Evolutionary conservation across 2,888 invertebrate species (phyloP), one percentile per base, ranked within the genome.

Genomic region (Phyllotreta cruciferae): DNA sequence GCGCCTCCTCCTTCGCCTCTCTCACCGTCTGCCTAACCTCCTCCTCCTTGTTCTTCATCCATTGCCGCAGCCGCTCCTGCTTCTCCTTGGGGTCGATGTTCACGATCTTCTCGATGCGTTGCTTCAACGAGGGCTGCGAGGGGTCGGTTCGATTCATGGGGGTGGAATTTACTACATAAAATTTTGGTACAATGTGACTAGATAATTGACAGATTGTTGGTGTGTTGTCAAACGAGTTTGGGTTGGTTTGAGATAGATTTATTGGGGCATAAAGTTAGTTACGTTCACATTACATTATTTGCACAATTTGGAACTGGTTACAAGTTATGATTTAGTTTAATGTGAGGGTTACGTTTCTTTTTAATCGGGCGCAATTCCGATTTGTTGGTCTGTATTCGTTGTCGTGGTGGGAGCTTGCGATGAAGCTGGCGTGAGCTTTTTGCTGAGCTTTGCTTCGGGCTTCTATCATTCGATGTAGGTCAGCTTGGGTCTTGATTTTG

Each of bases 61-160:
- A 52, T 37, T 52, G 37, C 13, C 13, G 36, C 3, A 52, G 36
- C n/a, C 52, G 5, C 38, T 52, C 37, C 13, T 52, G 36, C 14
- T 37, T 52, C 38, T 37, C 52, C n/a, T 52, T 36, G 1, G 52
- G 52, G 13, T 37, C 36, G 5, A 38, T 5, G 9, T 52, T 52
- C 13, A 37, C 9, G 8, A 52, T 10, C 34, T 37, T 7, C n/a
- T 52, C 37, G 4, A 37, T 37, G 0, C 52, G 37, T 52, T 52
- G 52, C 37, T 37, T 52, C 6, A 52, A 14, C 9, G 49, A 49
- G 10, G 49, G 49, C 1, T 35, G 49, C 1, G 49, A 49, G 2
- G 49, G 49, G 11, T 49, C 49, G 35, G 5, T 6, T 34, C 49
- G 49, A 49, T 49, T 49, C 49, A 49, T 49, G 14, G 11, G 34